Conservation (phyloP, 2,113 vertebrate genomes). For the Varanus komodoensis region DNA sequence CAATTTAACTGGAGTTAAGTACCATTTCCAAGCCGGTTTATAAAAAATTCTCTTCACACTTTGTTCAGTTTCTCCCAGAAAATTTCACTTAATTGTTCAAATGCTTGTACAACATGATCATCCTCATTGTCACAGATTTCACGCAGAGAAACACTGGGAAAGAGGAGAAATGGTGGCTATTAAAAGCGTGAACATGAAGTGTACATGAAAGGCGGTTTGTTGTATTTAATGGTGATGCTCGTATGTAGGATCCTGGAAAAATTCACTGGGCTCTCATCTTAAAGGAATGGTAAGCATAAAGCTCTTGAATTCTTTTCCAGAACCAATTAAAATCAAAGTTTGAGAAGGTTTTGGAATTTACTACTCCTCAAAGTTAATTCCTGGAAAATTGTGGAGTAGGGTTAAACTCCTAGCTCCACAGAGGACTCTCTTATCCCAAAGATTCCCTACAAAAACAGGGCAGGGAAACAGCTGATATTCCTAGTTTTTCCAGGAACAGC, state of each 20-base stretch:
- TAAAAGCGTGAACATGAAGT: not conserved
- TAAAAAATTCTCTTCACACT: not conserved
- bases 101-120: constrained; percentile 51
- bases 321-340: not conserved
- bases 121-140: constrained; percentile 58
- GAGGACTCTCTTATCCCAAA: not conserved
- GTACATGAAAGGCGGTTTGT: not conserved
- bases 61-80: constrained; percentile 30
- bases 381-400: not conserved
- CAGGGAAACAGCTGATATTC: no score
- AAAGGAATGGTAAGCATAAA: not conserved
- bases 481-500: not conserved
- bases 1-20: no score
- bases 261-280: not conserved
- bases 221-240: not conserved
- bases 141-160: constrained; percentile 62
- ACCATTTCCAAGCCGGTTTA: no score
- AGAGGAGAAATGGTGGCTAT: not conserved
- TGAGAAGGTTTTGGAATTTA: not conserved
- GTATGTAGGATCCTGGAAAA: not conserved
- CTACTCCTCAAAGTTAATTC: not conserved
- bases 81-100: constrained; percentile 54
- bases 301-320: not conserved
- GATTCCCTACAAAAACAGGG: not conserved
- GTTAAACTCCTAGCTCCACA: not conserved